Base-by-base conservation (phyloP, 2,888 invertebrate genomes). In the Pristionchus mayeri region DNA sequence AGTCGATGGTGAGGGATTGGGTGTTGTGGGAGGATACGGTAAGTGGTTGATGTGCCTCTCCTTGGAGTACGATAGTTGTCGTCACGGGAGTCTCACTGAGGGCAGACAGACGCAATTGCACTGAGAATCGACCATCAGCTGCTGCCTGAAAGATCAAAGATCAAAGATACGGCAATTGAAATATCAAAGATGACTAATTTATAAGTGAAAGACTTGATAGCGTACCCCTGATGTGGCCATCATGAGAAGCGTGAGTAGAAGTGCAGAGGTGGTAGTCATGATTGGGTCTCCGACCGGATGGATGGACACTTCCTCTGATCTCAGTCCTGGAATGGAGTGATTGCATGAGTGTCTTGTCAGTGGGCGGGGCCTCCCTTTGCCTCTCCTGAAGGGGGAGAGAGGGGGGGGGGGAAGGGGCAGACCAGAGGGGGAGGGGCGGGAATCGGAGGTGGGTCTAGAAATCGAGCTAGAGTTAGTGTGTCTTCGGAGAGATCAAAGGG, bases 291-390 rank as follows among this genome's bases (percentile, higher is more conserved):
- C 54, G 67, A 71, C 67, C 40, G 71, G 24, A 40, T 44, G 24
- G 71, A 37, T 54, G 54, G 67, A 24, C 67, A 18, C 6, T 21
- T 30, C 40, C 40, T 71, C 40, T 71, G 37, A 40, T 13, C 34
- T 63, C 63, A 16, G 57, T 37, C 71, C 71, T 71, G 71, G 3
- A 71, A 71, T 40, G 71, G 71, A 71, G 7, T 71, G 71, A 71
- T 71, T 71, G 71, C 71, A 40, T 40, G 71, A 44, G 75, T 75
- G 40, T 40, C 75, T 48, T 44, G 75, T 78, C 50, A 78, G 76
- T 30, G 21, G 76, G 24, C 30, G 6, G 7, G 6, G 44, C 7
- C 44, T 44, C 44, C 44, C 7, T 13, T 13, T 13, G 16, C 21
- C 63, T 34, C 18, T 11, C n/a, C 3, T 7, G n/a, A n/a, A 1